Evolutionary conservation across 2,888 invertebrate genomes (phyloP).

Genomic region (Pammene aurita): DNA sequence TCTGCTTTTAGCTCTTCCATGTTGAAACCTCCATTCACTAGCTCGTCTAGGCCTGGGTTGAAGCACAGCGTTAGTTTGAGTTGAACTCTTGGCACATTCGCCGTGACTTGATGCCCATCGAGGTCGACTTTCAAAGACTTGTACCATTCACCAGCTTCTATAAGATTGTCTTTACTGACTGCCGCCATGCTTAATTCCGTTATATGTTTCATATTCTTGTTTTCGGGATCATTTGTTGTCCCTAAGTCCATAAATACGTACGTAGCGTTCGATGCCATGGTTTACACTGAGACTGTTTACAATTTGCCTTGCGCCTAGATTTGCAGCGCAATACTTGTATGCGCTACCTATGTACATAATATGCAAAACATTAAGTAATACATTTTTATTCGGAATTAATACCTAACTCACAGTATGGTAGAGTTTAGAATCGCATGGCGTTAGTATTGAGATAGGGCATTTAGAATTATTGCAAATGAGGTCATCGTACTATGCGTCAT

Average conservation of each 20-base stretch:
- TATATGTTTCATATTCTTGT: not conserved
- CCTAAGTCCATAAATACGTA: constrained; percentile 17
- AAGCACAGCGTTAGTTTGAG: constrained; percentile 12
- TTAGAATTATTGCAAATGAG: not conserved
- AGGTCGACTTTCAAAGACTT: not conserved
- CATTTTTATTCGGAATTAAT: not conserved
- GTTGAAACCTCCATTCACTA: not conserved
- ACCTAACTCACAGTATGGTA: not conserved
- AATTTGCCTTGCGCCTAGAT: not conserved
- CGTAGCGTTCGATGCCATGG: constrained; percentile 10
- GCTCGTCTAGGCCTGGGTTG: not conserved
- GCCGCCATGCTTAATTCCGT: constrained; percentile 15
- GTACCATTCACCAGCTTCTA: not conserved
- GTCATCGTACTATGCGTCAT: constrained; percentile 8
- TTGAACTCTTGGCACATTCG: not conserved
- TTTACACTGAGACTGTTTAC: constrained; percentile 3
- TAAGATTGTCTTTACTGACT: not conserved
- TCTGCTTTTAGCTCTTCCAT: not conserved
- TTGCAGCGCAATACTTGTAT: not conserved
- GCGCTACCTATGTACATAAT: too few species aligned
- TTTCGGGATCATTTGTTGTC: not conserved
- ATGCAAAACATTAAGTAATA: too few species aligned
- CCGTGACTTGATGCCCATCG: not conserved
- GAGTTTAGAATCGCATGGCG: not conserved
- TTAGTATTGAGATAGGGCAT: not conserved